Percentiles rank a stretch among this genome's conserved stretches.
Evolutionary conservation across 1,140 invertebrate species (phyloP).

Genomic region (Trachymyrmex cornetzi): DNA sequence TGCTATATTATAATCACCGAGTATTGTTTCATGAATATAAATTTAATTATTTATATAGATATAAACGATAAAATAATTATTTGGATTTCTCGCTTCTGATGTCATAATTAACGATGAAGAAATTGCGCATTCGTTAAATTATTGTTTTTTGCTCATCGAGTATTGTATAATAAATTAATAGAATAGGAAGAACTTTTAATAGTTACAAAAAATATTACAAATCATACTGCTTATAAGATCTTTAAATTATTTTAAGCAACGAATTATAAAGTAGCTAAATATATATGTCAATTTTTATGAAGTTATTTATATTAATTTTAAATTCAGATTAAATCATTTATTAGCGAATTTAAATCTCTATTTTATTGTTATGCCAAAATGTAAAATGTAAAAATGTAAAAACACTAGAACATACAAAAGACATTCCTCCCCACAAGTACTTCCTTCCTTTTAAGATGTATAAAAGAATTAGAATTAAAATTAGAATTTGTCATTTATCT

Average conservation of each 20-base stretch:
- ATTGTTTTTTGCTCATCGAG: slow-evolving; percentile 27
- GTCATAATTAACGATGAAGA: neutral
- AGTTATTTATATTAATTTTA: slow-evolving; percentile 30
- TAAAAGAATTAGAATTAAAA: slow-evolving; percentile 22
- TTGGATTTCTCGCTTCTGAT: slow-evolving; percentile 14
- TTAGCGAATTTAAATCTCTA: neutral
- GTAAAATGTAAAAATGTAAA: slow-evolving; percentile 35
- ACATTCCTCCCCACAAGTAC: neutral
- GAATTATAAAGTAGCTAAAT: slow-evolving; percentile 12
- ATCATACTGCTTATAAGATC: slow-evolving; percentile 39
- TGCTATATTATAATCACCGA: neutral
- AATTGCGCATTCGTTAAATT: slow-evolving; percentile 18
- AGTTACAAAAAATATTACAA: slow-evolving; percentile 14
- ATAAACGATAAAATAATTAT: neutral
- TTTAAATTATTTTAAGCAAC: slow-evolving; percentile 21
- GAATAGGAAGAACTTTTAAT: slow-evolving; percentile 37
- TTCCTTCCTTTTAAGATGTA: slow-evolving; percentile 36
- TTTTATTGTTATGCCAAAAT: slow-evolving; percentile 26
- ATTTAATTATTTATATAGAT: neutral
- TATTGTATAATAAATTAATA: slow-evolving; percentile 51
- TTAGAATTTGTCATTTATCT: slow-evolving; percentile 25
- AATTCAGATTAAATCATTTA: slow-evolving; percentile 14
- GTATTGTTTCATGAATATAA: neutral
- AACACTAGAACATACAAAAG: neutral
- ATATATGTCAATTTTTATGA: slow-evolving; percentile 13